Percentiles rank a stretch among this genome's conserved stretches.
phyloP scores from a whole-genome alignment of 2,113 vertebrate genomes.

The Coptodon rendalli region DNA sequence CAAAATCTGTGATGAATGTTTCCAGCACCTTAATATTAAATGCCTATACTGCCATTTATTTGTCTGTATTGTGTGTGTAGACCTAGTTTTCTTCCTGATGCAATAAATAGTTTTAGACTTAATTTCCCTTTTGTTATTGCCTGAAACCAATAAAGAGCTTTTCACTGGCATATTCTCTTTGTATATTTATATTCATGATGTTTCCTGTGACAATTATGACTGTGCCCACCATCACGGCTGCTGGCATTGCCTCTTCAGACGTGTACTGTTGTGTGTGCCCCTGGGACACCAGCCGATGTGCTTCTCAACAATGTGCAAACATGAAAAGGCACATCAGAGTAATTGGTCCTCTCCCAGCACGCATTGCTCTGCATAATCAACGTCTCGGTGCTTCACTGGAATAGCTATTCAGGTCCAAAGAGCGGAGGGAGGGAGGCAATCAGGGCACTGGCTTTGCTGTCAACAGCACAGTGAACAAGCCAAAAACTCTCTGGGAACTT shows the following conservation, averaged over 20 bases:
- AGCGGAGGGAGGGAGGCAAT: constrained; percentile 12
- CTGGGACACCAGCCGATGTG: constrained; percentile 10
- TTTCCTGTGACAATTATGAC: neutral
- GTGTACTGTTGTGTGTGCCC: neutral
- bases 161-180: neutral
- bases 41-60: neutral
- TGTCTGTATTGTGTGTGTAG: neutral
- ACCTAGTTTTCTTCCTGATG: neutral
- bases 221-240: constrained; percentile 3
- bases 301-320: constrained; percentile 50
- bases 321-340: constrained; percentile 53
- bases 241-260: neutral
- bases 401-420: constrained; percentile 11
- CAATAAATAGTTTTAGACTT: neutral
- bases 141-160: neutral
- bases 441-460: constrained; percentile 29
- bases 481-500: constrained; percentile 13
- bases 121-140: neutral
- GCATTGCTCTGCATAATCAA: constrained; percentile 44
- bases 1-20: neutral
- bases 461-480: constrained; percentile 18
- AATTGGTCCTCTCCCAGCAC: constrained; percentile 47
- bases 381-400: neutral
- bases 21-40: neutral
- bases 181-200: constrained; percentile 9